These are phyloP conservation scores for Toxotes jaculatrix DNA, from an alignment of 2,113 vertebrate genomes.

Conservation along the genomic window DNA sequence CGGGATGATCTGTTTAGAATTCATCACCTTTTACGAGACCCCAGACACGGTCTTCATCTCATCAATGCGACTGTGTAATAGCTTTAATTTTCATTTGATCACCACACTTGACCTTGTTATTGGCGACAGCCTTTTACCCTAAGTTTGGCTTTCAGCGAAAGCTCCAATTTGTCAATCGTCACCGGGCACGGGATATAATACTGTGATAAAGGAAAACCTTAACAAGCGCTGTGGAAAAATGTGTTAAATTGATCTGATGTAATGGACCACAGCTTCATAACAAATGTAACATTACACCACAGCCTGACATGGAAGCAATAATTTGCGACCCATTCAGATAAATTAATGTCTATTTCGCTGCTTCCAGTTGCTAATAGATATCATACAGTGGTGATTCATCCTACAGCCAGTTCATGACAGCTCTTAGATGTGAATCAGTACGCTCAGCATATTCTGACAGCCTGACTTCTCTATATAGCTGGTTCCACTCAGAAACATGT, in stretches of 20 bases:
- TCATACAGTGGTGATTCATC: background rate
- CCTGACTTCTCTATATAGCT: background rate
- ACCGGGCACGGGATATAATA: background rate
- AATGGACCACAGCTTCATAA: conserved; percentile 5
- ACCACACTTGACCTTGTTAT: conserved; percentile 26
- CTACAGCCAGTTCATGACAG: background rate
- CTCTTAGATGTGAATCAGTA: background rate
- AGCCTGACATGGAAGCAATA: background rate
- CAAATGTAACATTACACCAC: conserved; percentile 1
- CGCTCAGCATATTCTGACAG: background rate
- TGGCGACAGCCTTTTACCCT: conserved; percentile 26
- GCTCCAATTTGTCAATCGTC: conserved; percentile 24
- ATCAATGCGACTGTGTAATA: background rate
- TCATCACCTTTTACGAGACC: conserved; percentile 50
- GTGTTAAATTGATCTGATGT: conserved; percentile 15
- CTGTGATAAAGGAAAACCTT: background rate
- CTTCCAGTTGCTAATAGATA: background rate
- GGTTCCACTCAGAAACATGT: background rate
- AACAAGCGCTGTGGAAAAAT: background rate
- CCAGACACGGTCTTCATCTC: conserved; percentile 12
- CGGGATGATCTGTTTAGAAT: conserved; percentile 45
- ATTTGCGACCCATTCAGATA: conserved; percentile 21
- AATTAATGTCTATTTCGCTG: conserved; percentile 1
- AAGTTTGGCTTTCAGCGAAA: conserved; percentile 7
- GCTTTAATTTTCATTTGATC: conserved; percentile 46